Evolutionary conservation across 2,888 invertebrate genomes (phyloP), one percentile per base, ranked within the genome.

Genomic region (Melanchra persicariae): DNA sequence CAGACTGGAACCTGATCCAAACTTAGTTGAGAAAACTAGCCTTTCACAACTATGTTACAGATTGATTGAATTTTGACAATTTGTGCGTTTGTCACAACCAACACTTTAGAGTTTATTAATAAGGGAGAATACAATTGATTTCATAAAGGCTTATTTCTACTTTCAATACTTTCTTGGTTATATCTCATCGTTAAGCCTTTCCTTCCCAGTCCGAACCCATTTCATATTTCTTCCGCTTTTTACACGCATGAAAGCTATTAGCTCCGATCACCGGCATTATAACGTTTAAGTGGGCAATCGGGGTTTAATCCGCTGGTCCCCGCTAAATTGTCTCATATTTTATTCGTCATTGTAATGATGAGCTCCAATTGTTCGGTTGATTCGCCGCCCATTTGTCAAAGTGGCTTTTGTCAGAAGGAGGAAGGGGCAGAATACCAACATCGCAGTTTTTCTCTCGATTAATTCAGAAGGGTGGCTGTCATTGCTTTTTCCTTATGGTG

Each of bases 351-450:
- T 69, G 59, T 61, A 58, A 71, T 68, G 63, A 83, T 60, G 66
- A 83, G 67, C 61, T 68, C 55, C 76, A 76, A 83, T 83, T 80
- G 76, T 83, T 65, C 64, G 49, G 45, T 59, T 71, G 65, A 79
- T 70, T 72, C 37, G 15, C n/a, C 22, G 40, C 49, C 15, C 45
- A 67, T 66, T 64, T 47, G 59, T 81, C 70, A 81, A 52, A 6
- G 55, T 47, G 22, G 43, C 70, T 66, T 71, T 66, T 79, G 57
- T 74, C 34, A 72, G 22, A 26, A 40, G 17, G 12, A 40, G 52
- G 57, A 47, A 70, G 45, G 45, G 12, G 47, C n/a, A 66, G 26
- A 24, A 19, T 12, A 10, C 22, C 24, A 57, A 22, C 9, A 34
- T 49, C 57, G 7, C 7, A 19, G 17, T 49, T 55, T 77, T 59